These are phyloP conservation scores for Eueides isabella DNA, from an alignment of 1,140 invertebrate species.

Conservation along the genomic window DNA sequence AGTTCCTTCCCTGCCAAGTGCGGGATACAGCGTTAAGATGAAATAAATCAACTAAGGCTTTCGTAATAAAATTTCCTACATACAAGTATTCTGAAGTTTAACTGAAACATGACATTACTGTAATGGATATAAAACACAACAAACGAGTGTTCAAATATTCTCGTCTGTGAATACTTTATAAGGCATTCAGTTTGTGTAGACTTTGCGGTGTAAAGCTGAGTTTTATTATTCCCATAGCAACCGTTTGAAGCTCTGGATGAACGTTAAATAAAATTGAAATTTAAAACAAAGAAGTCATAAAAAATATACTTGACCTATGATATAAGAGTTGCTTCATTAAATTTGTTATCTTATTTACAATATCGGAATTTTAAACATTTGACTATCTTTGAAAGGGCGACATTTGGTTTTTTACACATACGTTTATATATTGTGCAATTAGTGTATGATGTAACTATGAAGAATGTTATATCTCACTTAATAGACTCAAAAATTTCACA, in stretches of 20 bases:
- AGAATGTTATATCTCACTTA: too few species aligned
- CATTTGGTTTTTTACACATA: too few species aligned
- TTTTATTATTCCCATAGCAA: slow-evolving; percentile 16
- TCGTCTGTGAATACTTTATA: neutral
- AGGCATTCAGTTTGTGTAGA: neutral
- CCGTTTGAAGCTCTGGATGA: slow-evolving; percentile 4
- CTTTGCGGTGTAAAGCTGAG: slow-evolving; percentile 10
- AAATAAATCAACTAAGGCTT: too few species aligned
- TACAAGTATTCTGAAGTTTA: neutral
- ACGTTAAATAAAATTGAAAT: slow-evolving; percentile 21
- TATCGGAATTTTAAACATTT: neutral
- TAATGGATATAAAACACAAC: neutral
- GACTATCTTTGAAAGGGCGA: neutral
- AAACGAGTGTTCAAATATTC: slow-evolving; percentile 14
- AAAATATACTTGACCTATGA: neutral
- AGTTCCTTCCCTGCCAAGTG: too few species aligned
- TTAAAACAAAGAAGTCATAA: slow-evolving; percentile 17
- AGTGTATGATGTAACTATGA: too few species aligned
- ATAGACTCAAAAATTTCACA: too few species aligned
- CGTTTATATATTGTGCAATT: too few species aligned
- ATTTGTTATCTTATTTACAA: neutral
- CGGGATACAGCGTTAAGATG: too few species aligned
- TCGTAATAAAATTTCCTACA: neutral
- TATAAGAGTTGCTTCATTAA: neutral
- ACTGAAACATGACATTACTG: neutral